Evolutionary conservation across 2,113 vertebrate species (phyloP).

Genomic region (Tylochromis polylepis): DNA sequence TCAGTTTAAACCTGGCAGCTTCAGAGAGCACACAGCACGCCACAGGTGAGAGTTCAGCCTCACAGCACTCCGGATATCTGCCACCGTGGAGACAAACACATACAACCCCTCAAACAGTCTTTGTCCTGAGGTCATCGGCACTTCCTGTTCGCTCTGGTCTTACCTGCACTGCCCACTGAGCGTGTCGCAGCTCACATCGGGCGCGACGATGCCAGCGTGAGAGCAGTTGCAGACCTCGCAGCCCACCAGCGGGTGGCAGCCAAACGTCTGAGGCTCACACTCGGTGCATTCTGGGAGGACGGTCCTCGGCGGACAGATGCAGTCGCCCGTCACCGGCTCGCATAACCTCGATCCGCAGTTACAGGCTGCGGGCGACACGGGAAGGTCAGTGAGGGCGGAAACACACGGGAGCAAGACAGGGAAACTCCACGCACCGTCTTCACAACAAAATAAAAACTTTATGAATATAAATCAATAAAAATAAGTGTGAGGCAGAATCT

Average conservation of each 20-base stretch:
- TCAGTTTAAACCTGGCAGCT: background rate
- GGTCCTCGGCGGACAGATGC: constrained; percentile 90
- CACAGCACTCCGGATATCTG: background rate
- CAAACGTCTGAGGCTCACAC: constrained; percentile 89
- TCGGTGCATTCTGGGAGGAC: constrained; percentile 81
- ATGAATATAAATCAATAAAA: too few relatives aligned
- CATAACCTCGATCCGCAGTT: constrained; percentile 85
- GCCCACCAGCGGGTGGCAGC: constrained; percentile 91
- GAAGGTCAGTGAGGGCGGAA: background rate
- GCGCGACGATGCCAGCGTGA: constrained; percentile 72
- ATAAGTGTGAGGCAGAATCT: background rate
- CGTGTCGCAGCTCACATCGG: constrained; percentile 77
- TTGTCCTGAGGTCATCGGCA: background rate
- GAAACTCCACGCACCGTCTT: background rate
- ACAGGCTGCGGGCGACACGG: constrained; percentile 76
- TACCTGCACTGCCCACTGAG: constrained; percentile 93
- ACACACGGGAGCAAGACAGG: background rate
- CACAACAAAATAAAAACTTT: background rate
- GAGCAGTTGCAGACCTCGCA: constrained; percentile 96
- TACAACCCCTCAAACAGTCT: background rate
- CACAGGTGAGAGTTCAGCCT: background rate
- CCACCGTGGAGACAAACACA: background rate
- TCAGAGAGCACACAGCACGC: background rate
- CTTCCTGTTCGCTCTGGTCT: background rate
- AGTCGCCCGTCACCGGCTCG: constrained; percentile 85